Evolutionary conservation across 1,140 invertebrate genomes (phyloP), one percentile per base, ranked within the genome.

Genomic region (Dendroctonus ponderosae): DNA sequence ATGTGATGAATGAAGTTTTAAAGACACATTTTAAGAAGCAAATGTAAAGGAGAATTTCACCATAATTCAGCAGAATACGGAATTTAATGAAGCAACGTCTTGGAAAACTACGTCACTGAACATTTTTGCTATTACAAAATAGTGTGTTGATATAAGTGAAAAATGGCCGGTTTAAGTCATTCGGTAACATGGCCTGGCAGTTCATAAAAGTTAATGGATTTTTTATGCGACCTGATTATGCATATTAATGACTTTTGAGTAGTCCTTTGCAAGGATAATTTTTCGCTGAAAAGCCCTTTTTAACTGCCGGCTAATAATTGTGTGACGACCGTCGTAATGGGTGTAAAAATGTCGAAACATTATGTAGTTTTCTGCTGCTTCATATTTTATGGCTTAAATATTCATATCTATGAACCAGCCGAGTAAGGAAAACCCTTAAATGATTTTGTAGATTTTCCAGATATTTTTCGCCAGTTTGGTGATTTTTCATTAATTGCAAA

Each of bases 151-250:
- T 67, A 59, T 62, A 62, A 67, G 66, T 67, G 66, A 67, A 67
- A 67, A 67, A 67, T 62, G 66, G 51, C n/a, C 49, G 58, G 66
- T 67, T 67, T 67, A 67, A 67, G 66, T 67, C 66, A 67, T 67
- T 67, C 60, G 51, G 50, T 67, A 67, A 66, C 66, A 56, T 62
- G 64, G 59, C 58, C 40, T 46, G 58, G 54, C 66, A 54, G 58
- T 62, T 66, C 60, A 71, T 73, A 73, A 73, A 73, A 71, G 63
- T 69, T 73, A 73, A 73, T 73, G 72, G 72, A 73, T 71, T 73
- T 73, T 73, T 73, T 73, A 73, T 73, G 70, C 72, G 52, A 59
- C 51, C 68, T 69, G 69, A 72, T 72, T 72, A 72, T 72, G 71
- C 70, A 72, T 72, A 72, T 71, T 71, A 72, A 72, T 72, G 67